Base-by-base conservation (phyloP, 2,113 vertebrate genomes). In the Larimichthys crocea region DNA sequence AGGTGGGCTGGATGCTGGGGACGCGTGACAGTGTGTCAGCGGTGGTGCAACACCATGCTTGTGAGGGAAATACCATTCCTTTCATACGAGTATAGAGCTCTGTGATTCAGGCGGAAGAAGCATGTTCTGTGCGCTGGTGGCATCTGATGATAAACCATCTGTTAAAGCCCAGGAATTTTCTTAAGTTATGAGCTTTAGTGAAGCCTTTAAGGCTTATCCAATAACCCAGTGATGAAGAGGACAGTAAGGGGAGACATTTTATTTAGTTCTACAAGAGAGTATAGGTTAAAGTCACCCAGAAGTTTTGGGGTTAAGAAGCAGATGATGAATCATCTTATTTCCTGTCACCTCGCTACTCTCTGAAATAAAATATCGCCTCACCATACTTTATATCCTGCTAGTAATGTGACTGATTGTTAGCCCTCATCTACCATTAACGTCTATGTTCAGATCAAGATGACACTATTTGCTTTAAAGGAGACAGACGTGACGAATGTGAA, bases 31-130 rank as follows among this genome's bases (percentile, higher is more conserved):
- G 75, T 50, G 29, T 20, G 71, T 68, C 79, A 76, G 49, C 56
- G 57, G 72, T 87, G 82, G 74, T 68, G 82, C 89, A 91, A 90
- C 81, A 89, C 74, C 67, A 74, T 59, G 64, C 74, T 65, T 17
- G 8, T 7, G 50, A 83, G 35, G 81, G 88, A 90, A 91, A 88
- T 69, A 70, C 40, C 40, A 82, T 48, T 78, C 17, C 59, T 71
- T 82, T 82, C 10, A 57, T 60, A 48, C 44, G 12, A 61, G 26
- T 82, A 44, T 5, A 22, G 17, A 76, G 24, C 53, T 24, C 75
- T 0, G 46, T 17, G 40, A n/a, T 53, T 57, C 24, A 26, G n/a
- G 69, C 61, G 26, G 48, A 15, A 24, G 4, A 74, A 48, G 59
- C 19, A 62, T 2, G 4, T 19, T 81, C 62, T 70, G 26, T 67